Conservation (phyloP, 2,888 invertebrate genomes). For the Xylota sylvarum region DNA sequence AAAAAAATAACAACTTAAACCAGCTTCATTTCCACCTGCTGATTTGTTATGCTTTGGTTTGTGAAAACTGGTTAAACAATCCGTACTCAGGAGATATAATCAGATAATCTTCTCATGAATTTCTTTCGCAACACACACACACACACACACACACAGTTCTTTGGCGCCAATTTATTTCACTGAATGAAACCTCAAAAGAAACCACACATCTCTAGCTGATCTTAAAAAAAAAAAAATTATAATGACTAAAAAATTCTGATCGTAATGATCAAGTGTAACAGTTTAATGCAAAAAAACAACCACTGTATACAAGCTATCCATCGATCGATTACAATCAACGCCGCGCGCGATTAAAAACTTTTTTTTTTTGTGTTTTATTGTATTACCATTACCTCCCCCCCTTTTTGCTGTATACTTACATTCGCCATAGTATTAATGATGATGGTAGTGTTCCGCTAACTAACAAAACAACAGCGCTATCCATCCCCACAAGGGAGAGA, state of each 20-base stretch:
- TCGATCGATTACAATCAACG: constrained; percentile 72
- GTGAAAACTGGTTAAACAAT: constrained; percentile 16
- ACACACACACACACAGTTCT: constrained; percentile 24
- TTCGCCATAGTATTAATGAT: constrained; percentile 48
- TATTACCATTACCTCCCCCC: constrained; percentile 9
- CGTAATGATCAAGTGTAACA: constrained; percentile 64
- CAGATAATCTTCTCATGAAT: constrained; percentile 46
- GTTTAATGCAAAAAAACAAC: constrained; percentile 23
- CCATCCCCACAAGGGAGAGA: constrained; percentile 64
- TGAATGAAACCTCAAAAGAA: constrained; percentile 41
- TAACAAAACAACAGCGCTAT: constrained; percentile 32
- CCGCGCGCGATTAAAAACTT: constrained; percentile 52
- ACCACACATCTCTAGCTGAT: not conserved
- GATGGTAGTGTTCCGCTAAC: constrained; percentile 59
- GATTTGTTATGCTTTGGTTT: constrained; percentile 16
- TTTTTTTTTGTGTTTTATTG: not conserved
- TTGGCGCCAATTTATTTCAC: constrained; percentile 59
- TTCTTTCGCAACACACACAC: constrained; percentile 3
- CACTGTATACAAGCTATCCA: constrained; percentile 16
- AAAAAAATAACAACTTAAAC: not conserved
- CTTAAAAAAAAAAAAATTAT: constrained; percentile 36
- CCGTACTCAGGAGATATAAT: constrained; percentile 22
- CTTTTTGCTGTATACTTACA: no score
- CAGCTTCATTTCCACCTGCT: constrained; percentile 13
- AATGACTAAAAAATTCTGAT: constrained; percentile 47